A percentile compares a stretch with the other conserved stretches of the same genome.
These are phyloP conservation scores for Pogonophryne albipinna DNA, from an alignment of 2,797 vertebrate genomes.

Conservation along the genomic window DNA sequence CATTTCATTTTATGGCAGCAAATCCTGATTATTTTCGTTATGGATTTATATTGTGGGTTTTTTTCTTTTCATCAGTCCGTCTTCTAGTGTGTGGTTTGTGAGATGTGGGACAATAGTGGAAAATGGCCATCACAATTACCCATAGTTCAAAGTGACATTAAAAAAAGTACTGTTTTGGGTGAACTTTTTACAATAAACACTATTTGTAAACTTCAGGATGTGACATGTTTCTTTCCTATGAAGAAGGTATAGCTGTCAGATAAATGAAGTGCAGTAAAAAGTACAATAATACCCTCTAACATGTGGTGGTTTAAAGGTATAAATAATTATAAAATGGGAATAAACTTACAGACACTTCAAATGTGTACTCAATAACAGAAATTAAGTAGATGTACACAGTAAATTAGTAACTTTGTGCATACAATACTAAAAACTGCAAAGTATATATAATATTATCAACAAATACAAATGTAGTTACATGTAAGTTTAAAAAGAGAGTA, in stretches of 20 bases:
- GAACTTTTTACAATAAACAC: no score
- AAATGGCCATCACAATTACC: conserved; percentile 5
- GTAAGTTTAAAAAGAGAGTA: neutral
- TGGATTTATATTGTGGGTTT: neutral
- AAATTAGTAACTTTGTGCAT: neutral
- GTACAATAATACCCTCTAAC: neutral
- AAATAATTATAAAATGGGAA: neutral
- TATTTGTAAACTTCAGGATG: no score
- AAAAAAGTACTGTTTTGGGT: no score
- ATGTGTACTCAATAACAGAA: neutral
- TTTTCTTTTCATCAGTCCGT: neutral
- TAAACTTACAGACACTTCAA: neutral
- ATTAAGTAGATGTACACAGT: neutral
- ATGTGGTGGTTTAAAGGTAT: neutral
- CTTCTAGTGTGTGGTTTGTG: neutral
- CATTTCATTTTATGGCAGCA: neutral
- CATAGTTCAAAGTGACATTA: neutral
- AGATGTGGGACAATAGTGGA: neutral
- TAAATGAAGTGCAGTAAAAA: neutral
- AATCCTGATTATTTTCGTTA: neutral
- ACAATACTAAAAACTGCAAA: conserved; percentile 8
- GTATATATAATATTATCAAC: conserved; percentile 12
- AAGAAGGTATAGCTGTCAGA: no score
- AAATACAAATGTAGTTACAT: neutral
- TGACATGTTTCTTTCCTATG: no score